Evolutionary conservation across 2,888 invertebrate genomes (phyloP).

Genomic region (Osedax fenrisi): DNA sequence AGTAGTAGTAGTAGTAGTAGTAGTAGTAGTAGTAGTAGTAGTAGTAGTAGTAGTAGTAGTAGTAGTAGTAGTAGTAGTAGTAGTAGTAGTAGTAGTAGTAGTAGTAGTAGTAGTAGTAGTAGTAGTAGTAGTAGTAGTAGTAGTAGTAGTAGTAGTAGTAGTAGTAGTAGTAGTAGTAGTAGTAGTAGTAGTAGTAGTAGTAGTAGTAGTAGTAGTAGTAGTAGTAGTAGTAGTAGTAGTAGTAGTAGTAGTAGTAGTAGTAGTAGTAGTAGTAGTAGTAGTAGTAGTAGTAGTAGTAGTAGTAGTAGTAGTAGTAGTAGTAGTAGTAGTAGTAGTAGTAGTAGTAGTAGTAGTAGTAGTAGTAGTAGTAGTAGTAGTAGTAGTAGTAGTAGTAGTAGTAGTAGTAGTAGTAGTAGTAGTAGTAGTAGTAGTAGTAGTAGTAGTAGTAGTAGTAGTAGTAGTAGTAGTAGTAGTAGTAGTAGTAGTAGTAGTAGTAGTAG

Average conservation of each 20-base stretch:
- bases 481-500: neutral
- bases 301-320: neutral
- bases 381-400: neutral
- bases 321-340: neutral
- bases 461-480: neutral
- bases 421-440: neutral
- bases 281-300: neutral
- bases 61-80: conserved; percentile 9
- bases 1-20: conserved; percentile 17
- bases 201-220: conserved; percentile 7
- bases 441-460: neutral
- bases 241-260: neutral
- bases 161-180: conserved; percentile 4
- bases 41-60: conserved; percentile 7
- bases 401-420: neutral
- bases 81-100: conserved; percentile 19
- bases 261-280: neutral
- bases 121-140: conserved; percentile 13
- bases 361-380: neutral
- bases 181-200: conserved; percentile 7
- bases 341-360: neutral
- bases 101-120: conserved; percentile 13
- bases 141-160: conserved; percentile 11
- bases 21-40: conserved; percentile 7
- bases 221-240: conserved; percentile 4